A percentile compares a stretch with the other conserved stretches of the same genome.
Evolutionary conservation across 2,113 vertebrate species (phyloP).

Genomic region (Semnornis frantzii): DNA sequence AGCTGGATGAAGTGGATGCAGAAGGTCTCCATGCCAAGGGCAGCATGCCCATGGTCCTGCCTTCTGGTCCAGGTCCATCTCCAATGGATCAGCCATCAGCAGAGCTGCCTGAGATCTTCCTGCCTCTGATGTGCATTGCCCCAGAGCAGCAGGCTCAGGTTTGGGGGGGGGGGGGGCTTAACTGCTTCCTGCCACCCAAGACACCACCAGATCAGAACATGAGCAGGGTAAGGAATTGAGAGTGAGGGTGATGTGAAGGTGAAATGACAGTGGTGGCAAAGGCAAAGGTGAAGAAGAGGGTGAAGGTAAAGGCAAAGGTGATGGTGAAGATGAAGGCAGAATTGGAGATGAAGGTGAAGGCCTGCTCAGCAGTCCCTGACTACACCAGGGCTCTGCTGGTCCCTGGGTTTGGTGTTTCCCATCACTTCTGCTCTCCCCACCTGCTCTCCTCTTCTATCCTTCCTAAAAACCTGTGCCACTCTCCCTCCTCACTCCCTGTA

Average conservation of each 20-base stretch:
- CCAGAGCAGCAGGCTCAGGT: fast-evolving
- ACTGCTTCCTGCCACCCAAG: fast-evolving
- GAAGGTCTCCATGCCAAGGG: not conserved
- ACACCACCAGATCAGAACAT: fast-evolving
- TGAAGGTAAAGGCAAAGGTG: not conserved
- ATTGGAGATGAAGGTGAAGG: not conserved
- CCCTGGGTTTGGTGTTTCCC: not conserved
- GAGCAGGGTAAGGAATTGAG: not conserved
- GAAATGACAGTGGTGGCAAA: not conserved
- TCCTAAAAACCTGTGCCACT: not conserved
- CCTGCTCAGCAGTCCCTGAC: not conserved
- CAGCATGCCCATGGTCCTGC: not conserved
- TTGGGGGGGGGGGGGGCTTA: not conserved
- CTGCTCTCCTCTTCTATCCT: fast-evolving
- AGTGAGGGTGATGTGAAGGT: not conserved
- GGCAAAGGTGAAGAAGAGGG: not conserved
- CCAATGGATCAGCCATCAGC: fast-evolving
- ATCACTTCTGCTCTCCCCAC: not conserved
- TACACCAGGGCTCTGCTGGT: not conserved
- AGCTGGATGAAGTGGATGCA: not conserved
- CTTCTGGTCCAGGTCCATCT: not conserved
- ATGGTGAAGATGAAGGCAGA: not conserved
- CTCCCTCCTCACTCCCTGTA: fast-evolving
- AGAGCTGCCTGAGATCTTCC: not conserved
- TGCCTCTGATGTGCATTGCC: not conserved